Conservation (phyloP, 2,113 vertebrate genomes). For the Empidonax traillii region DNA sequence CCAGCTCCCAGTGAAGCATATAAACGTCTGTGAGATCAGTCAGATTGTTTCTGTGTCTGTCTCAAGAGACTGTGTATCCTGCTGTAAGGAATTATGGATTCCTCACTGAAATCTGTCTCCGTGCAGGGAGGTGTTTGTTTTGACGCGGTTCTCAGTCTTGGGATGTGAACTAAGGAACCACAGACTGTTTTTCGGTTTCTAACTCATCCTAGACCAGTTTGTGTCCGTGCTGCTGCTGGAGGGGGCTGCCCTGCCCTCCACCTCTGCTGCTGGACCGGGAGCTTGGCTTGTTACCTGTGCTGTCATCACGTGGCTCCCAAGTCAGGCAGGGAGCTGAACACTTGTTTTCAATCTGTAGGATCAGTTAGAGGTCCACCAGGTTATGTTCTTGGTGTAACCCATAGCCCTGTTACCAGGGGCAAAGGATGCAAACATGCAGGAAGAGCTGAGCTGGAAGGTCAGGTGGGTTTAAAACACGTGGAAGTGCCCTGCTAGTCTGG, state of each 20-base stretch:
- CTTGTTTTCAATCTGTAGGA: background rate
- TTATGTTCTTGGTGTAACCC: background rate
- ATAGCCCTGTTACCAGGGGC: too few relatives aligned
- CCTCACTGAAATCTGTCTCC: background rate
- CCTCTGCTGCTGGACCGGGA: background rate
- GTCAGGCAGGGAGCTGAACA: background rate
- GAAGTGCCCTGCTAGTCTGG: background rate
- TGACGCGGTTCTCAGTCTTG: background rate
- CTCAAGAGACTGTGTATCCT: background rate
- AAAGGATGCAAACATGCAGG: background rate
- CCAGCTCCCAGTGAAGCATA: background rate
- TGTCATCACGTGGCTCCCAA: background rate
- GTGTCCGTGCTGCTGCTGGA: background rate
- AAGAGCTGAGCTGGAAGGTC: background rate
- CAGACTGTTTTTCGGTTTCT: background rate
- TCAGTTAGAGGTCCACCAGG: background rate
- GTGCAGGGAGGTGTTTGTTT: conserved; percentile 11
- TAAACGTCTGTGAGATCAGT: background rate
- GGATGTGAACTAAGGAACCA: background rate
- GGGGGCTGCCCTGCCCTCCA: background rate
- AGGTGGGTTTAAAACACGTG: background rate
- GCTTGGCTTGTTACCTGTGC: background rate
- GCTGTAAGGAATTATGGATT: background rate
- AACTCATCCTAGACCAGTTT: background rate
- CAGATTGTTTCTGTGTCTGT: background rate